Base-by-base conservation (phyloP, 2,888 invertebrate genomes). In the Lithophane semibrunnea region DNA sequence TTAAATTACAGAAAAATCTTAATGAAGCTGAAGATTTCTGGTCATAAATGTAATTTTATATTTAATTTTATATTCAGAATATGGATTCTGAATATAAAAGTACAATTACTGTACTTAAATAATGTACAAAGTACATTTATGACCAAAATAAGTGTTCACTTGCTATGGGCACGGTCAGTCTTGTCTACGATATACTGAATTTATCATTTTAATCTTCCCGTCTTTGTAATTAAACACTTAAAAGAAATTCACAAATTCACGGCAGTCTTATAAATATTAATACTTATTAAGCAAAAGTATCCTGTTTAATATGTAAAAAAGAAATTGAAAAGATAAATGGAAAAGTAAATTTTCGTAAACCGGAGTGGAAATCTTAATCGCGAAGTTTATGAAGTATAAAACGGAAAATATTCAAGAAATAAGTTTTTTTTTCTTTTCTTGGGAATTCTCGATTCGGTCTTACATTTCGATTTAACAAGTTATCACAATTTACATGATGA, bases 401-500 rank as follows among this genome's bases (percentile, higher is more conserved):
- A 87, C 80, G 84, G 83, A 83, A 79, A 90, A 89, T 89, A 88
- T 88, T 88, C 87, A 90, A 89, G 88, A 86, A 86, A 83, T 82
- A 86, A 88, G 82, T 81, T 78, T 75, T 83, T 79, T 87, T 89
- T 86, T 90, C 89, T 77, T 56, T 79, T 81, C 76, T 82, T 82
- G 68, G 70, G 89, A 88, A 90, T 90, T 84, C 83, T 89, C 90
- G 72, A 86, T 86, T 86, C 71, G 75, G 77, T 79, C 87, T 84
- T 91, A 91, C 90, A 92, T 94, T 95, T 92, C 92, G 92, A 94
- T 95, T 93, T 92, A 91, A 90, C 91, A 94, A 94, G 91, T 94
- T 92, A 86, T 90, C 94, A 95, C 93, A 95, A 95, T 95, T 96
- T 95, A 94, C 95, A 95, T 95, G 92, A 92, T 94, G 95, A 95